These are phyloP conservation scores for Euglossa dilemma DNA, from an alignment of 1,140 invertebrate genomes.

Conservation along the genomic window DNA sequence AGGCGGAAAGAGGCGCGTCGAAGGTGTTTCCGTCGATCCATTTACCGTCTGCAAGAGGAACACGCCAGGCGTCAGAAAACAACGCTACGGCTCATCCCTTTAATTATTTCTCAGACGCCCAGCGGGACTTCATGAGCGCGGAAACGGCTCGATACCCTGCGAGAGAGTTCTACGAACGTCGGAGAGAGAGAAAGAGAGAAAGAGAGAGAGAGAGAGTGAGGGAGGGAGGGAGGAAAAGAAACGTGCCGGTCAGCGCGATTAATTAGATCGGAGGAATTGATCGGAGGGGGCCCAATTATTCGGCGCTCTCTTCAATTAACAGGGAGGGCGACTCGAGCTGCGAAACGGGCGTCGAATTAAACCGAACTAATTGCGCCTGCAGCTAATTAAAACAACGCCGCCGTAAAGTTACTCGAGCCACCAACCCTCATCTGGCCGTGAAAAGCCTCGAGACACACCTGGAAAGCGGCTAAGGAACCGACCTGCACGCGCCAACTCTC, in stretches of 20 bases:
- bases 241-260: conserved; percentile 29
- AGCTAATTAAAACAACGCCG: conserved; percentile 54
- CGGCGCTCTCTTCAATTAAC: conserved; percentile 47
- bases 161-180: not conserved
- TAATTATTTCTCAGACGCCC: conserved; percentile 24
- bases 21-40: not conserved
- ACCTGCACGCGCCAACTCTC: not conserved
- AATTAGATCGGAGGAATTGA: conserved; percentile 48
- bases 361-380: conserved; percentile 51
- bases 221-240: not conserved
- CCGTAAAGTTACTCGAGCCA: conserved; percentile 42
- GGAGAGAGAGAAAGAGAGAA: not conserved
- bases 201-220: too few relatives aligned
- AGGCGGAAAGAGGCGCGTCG: not conserved
- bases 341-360: conserved; percentile 49
- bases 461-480: conserved; percentile 1
- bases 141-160: not conserved
- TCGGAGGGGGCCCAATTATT: conserved; percentile 39
- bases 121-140: conserved; percentile 14
- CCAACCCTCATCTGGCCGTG: not conserved
- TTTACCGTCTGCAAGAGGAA: not conserved
- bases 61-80: not conserved
- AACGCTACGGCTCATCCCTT: not conserved
- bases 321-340: conserved; percentile 43
- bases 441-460: conserved; percentile 17